phyloP scores from a whole-genome alignment of 2,797 vertebrate genomes.

The Coregonus sp. region DNA sequence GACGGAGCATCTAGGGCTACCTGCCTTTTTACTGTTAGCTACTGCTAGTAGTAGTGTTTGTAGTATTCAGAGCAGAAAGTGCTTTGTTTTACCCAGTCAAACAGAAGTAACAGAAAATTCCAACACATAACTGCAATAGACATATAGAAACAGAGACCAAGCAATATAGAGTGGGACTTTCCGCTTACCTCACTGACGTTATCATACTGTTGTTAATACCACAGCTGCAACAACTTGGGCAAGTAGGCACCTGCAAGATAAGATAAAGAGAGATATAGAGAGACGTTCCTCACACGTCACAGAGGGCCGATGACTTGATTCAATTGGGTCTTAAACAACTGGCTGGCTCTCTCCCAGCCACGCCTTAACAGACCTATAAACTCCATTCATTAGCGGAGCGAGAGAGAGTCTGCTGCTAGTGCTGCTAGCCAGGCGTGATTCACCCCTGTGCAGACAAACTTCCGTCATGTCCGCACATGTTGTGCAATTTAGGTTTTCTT shows the following conservation, averaged over 20 bases:
- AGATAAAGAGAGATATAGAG: constrained; percentile 34
- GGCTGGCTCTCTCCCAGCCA: constrained; percentile 22
- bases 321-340: constrained; percentile 5
- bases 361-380: constrained; percentile 22
- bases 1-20: neutral
- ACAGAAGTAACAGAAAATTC: constrained; percentile 8
- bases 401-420: neutral
- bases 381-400: constrained; percentile 10
- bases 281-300: constrained; percentile 28
- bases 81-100: neutral
- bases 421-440: constrained; percentile 31
- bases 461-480: constrained; percentile 32
- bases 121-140: neutral
- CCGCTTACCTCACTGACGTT: constrained; percentile 85
- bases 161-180: constrained; percentile 20
- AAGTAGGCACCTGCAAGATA: constrained; percentile 81
- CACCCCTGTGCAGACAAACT: constrained; percentile 35
- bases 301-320: constrained; percentile 17
- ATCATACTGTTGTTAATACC: constrained; percentile 90
- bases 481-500: constrained; percentile 53
- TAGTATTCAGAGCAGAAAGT: neutral
- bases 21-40: neutral
- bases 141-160: constrained; percentile 11
- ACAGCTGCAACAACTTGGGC: constrained; percentile 86
- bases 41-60: neutral